phyloP scores from a whole-genome alignment of 2,888 invertebrate genomes.

The Seira musarum region DNA sequence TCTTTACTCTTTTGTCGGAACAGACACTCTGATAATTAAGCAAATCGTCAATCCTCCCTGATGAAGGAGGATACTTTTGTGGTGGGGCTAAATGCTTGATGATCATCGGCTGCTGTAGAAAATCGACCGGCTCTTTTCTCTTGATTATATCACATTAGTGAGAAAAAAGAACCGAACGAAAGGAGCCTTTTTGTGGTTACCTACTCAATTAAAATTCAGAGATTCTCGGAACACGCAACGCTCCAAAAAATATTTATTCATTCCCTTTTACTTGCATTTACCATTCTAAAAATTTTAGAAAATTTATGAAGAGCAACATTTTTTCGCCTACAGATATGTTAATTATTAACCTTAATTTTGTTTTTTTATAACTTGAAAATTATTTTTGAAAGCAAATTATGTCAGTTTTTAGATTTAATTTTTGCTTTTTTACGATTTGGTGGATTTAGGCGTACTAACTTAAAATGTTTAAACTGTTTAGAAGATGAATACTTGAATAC shows the following conservation, averaged over 20 bases:
- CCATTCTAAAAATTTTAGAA: no score
- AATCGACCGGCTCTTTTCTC: slow-evolving; percentile 39
- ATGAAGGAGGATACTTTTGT: slow-evolving; percentile 34
- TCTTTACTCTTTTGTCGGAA: slow-evolving; percentile 46
- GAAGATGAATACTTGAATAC: no score
- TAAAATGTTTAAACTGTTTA: no score
- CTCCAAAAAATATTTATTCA: neutral
- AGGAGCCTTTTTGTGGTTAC: slow-evolving; percentile 26
- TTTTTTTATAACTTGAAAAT: no score
- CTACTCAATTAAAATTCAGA: slow-evolving; percentile 30
- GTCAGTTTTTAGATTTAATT: no score
- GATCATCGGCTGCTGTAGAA: slow-evolving; percentile 32
- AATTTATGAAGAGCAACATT: no score
- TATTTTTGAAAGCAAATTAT: no score
- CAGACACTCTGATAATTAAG: slow-evolving; percentile 39
- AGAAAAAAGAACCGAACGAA: slow-evolving; percentile 11
- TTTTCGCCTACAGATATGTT: no score
- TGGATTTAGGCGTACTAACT: no score
- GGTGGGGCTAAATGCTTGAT: slow-evolving; percentile 32
- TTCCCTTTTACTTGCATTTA: neutral
- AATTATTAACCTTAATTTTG: no score
- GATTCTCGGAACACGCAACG: neutral
- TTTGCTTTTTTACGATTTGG: no score
- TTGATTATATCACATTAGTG: slow-evolving; percentile 33
- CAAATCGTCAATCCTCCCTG: slow-evolving; percentile 39